A percentile compares a stretch with the other conserved stretches of the same genome.
phyloP scores from a whole-genome alignment of 2,113 vertebrate species.

The Pedetes capensis region DNA sequence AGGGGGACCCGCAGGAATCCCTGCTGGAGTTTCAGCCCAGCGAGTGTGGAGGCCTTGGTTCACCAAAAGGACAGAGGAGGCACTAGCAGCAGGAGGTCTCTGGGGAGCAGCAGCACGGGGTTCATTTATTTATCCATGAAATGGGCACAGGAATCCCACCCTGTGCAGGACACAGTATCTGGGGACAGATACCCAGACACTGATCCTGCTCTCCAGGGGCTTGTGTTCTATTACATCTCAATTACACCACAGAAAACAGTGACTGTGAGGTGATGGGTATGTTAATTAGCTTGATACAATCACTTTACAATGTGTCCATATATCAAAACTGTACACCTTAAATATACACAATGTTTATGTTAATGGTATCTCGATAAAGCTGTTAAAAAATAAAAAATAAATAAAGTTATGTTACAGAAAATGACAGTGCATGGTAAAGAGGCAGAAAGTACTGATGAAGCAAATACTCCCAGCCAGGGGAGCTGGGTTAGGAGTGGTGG shows the following conservation, averaged over 20 bases:
- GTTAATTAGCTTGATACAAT: neutral
- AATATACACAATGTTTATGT: neutral
- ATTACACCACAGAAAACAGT: neutral
- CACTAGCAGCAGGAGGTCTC: neutral
- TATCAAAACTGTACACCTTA: neutral
- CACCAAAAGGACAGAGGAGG: neutral
- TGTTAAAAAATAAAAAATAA: neutral
- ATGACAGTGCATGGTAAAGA: neutral
- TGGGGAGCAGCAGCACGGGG: neutral
- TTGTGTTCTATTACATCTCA: neutral
- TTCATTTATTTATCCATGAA: neutral
- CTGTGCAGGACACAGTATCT: neutral
- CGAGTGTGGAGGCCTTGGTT: neutral
- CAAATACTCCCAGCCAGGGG: neutral
- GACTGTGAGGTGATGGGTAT: neutral
- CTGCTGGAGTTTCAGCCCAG: neutral
- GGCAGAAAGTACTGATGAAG: neutral
- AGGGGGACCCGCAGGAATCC: neutral
- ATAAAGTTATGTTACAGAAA: neutral
- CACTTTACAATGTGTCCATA: neutral
- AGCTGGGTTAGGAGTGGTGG: neutral
- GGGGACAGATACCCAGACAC: neutral
- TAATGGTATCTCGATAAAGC: neutral
- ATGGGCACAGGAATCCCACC: neutral
- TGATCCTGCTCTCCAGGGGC: neutral